Base-by-base conservation (phyloP, 2,888 invertebrate species). In the Perdita meconis region DNA sequence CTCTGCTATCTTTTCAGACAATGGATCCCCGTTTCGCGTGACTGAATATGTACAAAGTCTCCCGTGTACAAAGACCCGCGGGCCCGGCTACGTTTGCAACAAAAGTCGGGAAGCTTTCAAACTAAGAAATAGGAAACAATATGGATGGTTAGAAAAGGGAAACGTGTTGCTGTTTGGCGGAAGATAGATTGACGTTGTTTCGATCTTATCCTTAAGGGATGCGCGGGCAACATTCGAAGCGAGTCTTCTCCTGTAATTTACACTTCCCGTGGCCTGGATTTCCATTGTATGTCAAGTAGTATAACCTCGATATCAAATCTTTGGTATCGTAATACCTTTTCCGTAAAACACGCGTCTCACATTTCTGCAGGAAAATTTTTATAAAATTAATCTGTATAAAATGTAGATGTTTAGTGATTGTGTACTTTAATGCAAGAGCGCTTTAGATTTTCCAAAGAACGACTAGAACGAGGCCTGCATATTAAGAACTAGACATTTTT, bases 41-140 rank as follows among this genome's bases (percentile, higher is more conserved):
- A 22, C 22, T 42, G 64, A 68, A 75, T 60, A 16, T 40, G 44
- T 30, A 76, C 72, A 75, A 75, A 70, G 51, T 60, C 47, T 16
- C n/a, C n/a, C n/a, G n/a, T 12, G 19, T 34, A 38, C 36, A 24
- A 53, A 26, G 16, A 12, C 19, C 10, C 19, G 47, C 19, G 24
- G 30, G 22, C 22, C 3, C 16, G 8, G 55, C 13, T 2, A 40
- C 8, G 22, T 26, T 50, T 22, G 36, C 34, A 19, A 59, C 19
- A 19, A 30, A 19, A 53, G 36, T 40, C 57, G 3, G 13, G 30
- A 44, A 47, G 16, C 44, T 56, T 34, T 19, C 38, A 13, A 36
- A 3, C 13, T 16, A 19, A 34, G 12, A 53, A 16, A 16, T 47
- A n/a, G 36, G 50, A 57, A 10, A 1, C 30, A 30, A 40, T 13